phyloP scores from a whole-genome alignment of 2,113 vertebrate genomes.

The Equus przewalskii region DNA sequence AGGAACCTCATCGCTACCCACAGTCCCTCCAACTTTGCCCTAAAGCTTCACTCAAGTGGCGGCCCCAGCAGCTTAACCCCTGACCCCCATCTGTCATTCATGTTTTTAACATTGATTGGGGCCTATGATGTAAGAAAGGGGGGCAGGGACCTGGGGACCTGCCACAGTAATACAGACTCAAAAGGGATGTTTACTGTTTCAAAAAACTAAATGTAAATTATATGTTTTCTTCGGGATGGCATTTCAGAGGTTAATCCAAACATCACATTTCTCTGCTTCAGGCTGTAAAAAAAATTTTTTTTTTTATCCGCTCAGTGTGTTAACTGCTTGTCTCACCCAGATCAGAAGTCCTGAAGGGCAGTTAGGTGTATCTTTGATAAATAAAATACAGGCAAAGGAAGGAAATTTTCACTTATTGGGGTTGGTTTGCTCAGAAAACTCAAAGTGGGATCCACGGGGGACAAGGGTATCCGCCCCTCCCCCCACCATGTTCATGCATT shows the following conservation, averaged over 20 bases:
- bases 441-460: not conserved
- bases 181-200: not conserved
- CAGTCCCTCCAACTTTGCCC: not conserved
- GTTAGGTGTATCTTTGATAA: not conserved
- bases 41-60: not conserved
- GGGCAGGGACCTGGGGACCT: not conserved
- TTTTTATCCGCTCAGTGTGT: not conserved
- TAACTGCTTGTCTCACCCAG: not conserved
- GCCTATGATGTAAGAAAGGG: not conserved
- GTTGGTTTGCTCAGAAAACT: slow-evolving; percentile 3
- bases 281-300: not conserved
- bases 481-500: accelerated
- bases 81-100: not conserved
- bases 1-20: accelerated
- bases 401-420: not conserved
- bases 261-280: not conserved
- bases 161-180: not conserved
- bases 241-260: not conserved
- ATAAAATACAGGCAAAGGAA: not conserved
- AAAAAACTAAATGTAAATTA: not conserved
- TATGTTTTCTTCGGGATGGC: not conserved
- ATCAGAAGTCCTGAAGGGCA: not conserved
- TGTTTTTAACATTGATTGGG: not conserved
- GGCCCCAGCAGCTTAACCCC: too few species aligned
- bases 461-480: not conserved